These are phyloP conservation scores for Taxidea taxus DNA, from an alignment of 2,113 vertebrate genomes.

Conservation along the genomic window DNA sequence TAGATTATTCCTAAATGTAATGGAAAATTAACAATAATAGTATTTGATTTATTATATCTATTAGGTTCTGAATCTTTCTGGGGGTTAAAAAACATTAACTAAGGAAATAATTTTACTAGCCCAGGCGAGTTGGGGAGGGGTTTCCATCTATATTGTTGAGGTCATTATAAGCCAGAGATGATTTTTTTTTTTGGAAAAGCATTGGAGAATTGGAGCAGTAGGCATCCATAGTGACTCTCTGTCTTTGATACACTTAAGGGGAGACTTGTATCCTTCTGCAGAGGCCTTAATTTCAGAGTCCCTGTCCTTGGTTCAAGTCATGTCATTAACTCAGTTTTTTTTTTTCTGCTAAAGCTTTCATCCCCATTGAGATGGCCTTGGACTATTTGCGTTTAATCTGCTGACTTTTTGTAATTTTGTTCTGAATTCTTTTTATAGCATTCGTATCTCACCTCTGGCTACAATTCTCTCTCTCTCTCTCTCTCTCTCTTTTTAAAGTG, in stretches of 20 bases:
- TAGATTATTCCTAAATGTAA: neutral
- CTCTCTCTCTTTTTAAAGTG: neutral
- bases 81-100: neutral
- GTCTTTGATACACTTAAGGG: neutral
- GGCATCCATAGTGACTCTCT: neutral
- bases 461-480: neutral
- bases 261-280: neutral
- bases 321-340: neutral
- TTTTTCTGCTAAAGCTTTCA: neutral
- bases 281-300: neutral
- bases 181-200: neutral
- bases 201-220: neutral
- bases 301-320: neutral
- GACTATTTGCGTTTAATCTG: neutral
- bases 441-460: neutral
- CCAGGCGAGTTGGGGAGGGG: neutral
- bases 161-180: neutral
- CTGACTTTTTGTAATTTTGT: neutral
- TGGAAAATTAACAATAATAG: neutral
- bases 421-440: neutral
- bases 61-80: constrained; percentile 23
- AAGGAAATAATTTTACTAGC: neutral
- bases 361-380: neutral
- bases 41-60: neutral
- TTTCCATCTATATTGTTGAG: neutral